Evolutionary conservation across 2,888 invertebrate species (phyloP), one percentile per base, ranked within the genome.

Genomic region (Sesamia inferens): DNA sequence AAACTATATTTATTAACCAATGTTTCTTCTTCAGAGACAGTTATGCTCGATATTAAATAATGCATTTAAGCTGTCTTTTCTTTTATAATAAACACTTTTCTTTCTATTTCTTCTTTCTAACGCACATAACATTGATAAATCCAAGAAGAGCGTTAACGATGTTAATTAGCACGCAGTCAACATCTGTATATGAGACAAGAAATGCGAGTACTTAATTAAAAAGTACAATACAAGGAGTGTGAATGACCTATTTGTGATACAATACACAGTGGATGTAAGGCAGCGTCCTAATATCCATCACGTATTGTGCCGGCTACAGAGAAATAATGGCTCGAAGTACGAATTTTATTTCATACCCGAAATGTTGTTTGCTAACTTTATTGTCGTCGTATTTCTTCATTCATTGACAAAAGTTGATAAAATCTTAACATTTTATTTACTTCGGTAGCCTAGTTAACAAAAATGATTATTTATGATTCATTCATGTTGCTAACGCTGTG

Each of bases 201-300:
- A 54, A 58, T 48, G 13, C 61, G 62, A 68, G 51, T 58, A 71
- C 68, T 77, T 65, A 73, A 64, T 76, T 31, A 39, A 39, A 39
- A 59, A 71, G 51, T 48, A 74, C 74, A 71, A 77, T 31, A 57
- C 68, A 51, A 80, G 63, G 61, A 68, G 74, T 68, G 78, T 82
- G 65, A 78, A 81, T 75, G 81, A 78, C 81, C 81, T 82, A 68
- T 78, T 64, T 79, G 68, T 64, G 47, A 59, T 47, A 80, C 79
- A 58, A 54, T 76, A 47, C 16, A 61, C 57, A 54, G 19, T 62
- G 24, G 42, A n/a, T 59, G 5, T 71, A 59, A 63, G 65, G 58
- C 3, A n/a, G 48, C 24, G n/a, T 11, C 16, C 51, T 47, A 19
- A 58, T 51, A 19, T 19, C 8, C 48, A 51, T 19, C 19, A 19